Evolutionary conservation across 2,797 vertebrate genomes (phyloP), one percentile per base, ranked within the genome.

Genomic region (Sebastes iracundus): DNA sequence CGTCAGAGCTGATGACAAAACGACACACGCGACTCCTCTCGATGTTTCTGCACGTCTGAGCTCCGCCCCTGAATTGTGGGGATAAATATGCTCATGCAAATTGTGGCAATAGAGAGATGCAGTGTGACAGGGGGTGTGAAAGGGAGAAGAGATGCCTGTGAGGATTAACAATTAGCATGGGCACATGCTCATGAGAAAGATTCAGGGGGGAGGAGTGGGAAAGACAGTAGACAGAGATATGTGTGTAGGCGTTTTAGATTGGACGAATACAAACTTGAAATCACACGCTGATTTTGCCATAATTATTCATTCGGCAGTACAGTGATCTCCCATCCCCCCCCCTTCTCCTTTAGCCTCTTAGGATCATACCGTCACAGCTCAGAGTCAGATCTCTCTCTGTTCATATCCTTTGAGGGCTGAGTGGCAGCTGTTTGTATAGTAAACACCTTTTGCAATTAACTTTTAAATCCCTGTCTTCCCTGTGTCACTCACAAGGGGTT

Each of bases 141-240:
- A 16, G 53, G 62, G 81, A 80, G 33, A 80, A 79, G 68, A 58
- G 74, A 85, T 63, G 87, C 72, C 71, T 80, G 73, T 32, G 66
- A 88, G 75, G 79, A 83, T 88, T 88, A 87, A 87, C 88, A 87
- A 87, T 91, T 84, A 62, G 71, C 81, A 79, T 59, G 63, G 85
- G 79, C 72, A 82, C 75, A 33, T 83, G 84, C 76, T 82, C 38
- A 66, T 42, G 67, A 63, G 65, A 62, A 42, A 62, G 56, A 74
- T 38, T 5, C 38, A 33, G 58, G 46, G 20, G 14, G 7, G 61
- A 8, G 14, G 46, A 35, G 70, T 85, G 85, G 72, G 82, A 86
- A 87, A 82, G 72, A 77, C 60, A 55, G 83, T 61, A 22, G 75
- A 87, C 60, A 64, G 70, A 25, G 28, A 79, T 71, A 73, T 84